A percentile compares a stretch with the other conserved stretches of the same genome.
Conservation (phyloP, 2,888 invertebrate species). For the Melipona beecheii region DNA sequence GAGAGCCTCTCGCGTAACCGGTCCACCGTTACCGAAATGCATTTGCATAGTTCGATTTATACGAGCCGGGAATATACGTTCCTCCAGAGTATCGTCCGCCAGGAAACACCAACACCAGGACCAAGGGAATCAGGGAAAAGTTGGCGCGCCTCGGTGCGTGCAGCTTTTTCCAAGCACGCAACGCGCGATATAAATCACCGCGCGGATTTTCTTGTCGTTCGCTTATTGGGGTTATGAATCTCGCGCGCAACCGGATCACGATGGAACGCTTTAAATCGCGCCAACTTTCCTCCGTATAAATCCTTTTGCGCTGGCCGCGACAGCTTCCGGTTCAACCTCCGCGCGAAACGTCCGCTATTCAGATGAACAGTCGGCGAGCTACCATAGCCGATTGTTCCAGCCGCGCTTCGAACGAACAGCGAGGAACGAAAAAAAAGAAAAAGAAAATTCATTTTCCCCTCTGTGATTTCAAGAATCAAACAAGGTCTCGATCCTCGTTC, state of each 20-base stretch:
- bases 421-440: too few relatives aligned
- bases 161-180: conserved; percentile 19
- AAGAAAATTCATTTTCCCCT: background rate
- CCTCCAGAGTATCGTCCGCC: conserved; percentile 55
- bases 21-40: background rate
- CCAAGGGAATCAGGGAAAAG: conserved; percentile 56
- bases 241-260: conserved; percentile 25
- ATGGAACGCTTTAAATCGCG: conserved; percentile 44
- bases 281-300: conserved; percentile 39
- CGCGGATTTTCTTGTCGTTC: conserved; percentile 48
- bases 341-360: background rate
- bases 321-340: conserved; percentile 17
- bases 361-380: conserved; percentile 18
- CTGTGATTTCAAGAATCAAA: background rate
- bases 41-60: background rate
- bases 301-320: conserved; percentile 18
- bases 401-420: background rate
- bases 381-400: conserved; percentile 24
- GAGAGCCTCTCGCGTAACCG: background rate
- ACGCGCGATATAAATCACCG: conserved; percentile 56
- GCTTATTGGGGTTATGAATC: conserved; percentile 53
- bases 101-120: conserved; percentile 3
- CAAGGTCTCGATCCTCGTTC: background rate
- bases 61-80: conserved; percentile 15
- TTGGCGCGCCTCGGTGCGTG: conserved; percentile 17